Evolutionary conservation across 23 tunicate species (phyloP).

Genomic region (Trididemnum miniatum): DNA sequence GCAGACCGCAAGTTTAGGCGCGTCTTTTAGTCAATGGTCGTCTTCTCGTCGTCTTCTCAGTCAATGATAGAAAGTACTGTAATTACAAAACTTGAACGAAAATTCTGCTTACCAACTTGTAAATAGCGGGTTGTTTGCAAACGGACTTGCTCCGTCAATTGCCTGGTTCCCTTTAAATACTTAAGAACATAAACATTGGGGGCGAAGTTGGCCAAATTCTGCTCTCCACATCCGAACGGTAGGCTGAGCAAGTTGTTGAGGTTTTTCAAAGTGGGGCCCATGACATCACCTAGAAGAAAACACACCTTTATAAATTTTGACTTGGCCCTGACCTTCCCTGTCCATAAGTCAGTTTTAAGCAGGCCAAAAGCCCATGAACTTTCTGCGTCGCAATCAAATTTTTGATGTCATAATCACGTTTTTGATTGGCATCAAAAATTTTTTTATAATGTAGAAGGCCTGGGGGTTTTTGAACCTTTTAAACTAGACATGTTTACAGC

Average conservation of each 20-base stretch:
- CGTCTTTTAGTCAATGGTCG: too few relatives aligned
- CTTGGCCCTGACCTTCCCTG: too few relatives aligned
- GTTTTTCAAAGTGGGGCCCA: slow-evolving; percentile 97
- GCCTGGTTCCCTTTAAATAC: slow-evolving; percentile 75
- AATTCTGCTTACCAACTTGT: slow-evolving; percentile 51
- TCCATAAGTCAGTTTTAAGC: too few relatives aligned
- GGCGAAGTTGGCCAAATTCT: slow-evolving; percentile 93
- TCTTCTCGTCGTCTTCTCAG: too few relatives aligned
- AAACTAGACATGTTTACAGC: too few relatives aligned
- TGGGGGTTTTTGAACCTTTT: not conserved
- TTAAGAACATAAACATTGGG: slow-evolving; percentile 90
- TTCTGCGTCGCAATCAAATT: too few relatives aligned
- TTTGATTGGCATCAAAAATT: not conserved
- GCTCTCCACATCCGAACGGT: slow-evolving; percentile 99
- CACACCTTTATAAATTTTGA: too few relatives aligned
- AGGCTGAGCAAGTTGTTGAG: slow-evolving; percentile 82
- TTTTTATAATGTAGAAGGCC: too few relatives aligned
- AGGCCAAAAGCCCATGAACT: too few relatives aligned
- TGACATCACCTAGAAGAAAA: slow-evolving; percentile 74
- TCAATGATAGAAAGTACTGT: too few relatives aligned
- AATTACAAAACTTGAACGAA: not conserved
- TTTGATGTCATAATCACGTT: too few relatives aligned
- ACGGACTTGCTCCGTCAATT: slow-evolving; percentile 56
- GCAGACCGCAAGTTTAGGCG: too few relatives aligned
- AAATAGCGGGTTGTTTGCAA: slow-evolving; percentile 52